Evolutionary conservation across 1,140 invertebrate species (phyloP), one percentile per base, ranked within the genome.

Genomic region (Grapholita molesta): DNA sequence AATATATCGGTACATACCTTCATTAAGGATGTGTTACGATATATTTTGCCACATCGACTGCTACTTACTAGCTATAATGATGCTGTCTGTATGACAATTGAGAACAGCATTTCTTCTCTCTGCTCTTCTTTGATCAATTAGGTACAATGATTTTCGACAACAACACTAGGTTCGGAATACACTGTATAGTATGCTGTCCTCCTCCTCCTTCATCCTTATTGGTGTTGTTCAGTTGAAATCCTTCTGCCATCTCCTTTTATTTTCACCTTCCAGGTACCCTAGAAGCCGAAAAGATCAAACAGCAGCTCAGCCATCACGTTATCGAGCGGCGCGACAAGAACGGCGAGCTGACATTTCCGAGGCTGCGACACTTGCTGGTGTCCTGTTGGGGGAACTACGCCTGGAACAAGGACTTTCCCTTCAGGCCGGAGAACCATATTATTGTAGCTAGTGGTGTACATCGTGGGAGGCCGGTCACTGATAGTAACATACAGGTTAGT

Each of bases 351-450:
- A 84, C 88, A 77, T 95, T 94, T 76, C 94, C 95, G 0, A 93
- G 94, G 65, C 76, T 96, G 38, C 87, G 93, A 3, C 93, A 94
- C 24, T 83, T 86, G 23, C 77, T 96, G 52, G 93, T 94, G 0
- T 94, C 93, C 0, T 93, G 93, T 72, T 96, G 94, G 93, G 94
- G 94, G 1, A 93, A 94, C 67, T 96, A 96, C 79, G 95, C 94
- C 2, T 96, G 95, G 95, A 90, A 93, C 38, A 88, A 80, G 15
- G 86, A 92, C 33, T 83, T 75, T 0, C 65, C 77, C 2, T 97
- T 97, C 79, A 93, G 93, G 38, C 83, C 96, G 9, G 94, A 96
- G 53, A 96, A 96, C 80, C 96, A 97, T 77, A 88, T 97, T 0
- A 85, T 95, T 12, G 79, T 95, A 0, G 93, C 94, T 0, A 94